Evolutionary conservation across 2,888 invertebrate species (phyloP), one percentile per base, ranked within the genome.

Genomic region (Parochlus steinenii): DNA sequence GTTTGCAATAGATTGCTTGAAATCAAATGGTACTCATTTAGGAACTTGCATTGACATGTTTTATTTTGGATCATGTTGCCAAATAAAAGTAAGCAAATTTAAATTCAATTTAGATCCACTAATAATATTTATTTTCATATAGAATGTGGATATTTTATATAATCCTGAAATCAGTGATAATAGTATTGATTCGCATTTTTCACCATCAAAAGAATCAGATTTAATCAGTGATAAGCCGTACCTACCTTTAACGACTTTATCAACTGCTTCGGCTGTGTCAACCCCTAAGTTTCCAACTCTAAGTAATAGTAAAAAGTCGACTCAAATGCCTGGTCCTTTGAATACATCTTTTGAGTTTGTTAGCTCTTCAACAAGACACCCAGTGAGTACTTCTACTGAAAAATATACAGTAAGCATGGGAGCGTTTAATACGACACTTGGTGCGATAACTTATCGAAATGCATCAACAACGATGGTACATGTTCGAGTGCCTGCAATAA

Each of bases 21-120:
- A 86, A 63, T 72, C 80, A 40, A 89, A 89, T 53, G 90, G 90
- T 26, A 80, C 86, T 1, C 89, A 90, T 49, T 62, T 90, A 44
- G 89, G 87, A 19, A 87, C 87, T 2, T 90, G 90, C 56, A 85
- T 89, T 49, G 89, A 90, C 58, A 72, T 86, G 43, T 89, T 89
- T 56, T 89, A 87, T 61, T 89, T 89, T 53, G 89, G 89, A 36
- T 87, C 87, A 20, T 90, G 90, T 53, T 90, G 90, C 53, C 80
- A 78, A 48, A 65, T 87, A 38, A 72, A 73, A 43, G 59, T 57
- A 43, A 47, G 46, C 43, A 14, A 19, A 20, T 15, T 38, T n/a
- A n/a, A 20, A 31, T 5, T 20, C 10, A 28, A 15, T 10, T 7
- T 11, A 25, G 12, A 12, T 27, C 16, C 10, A 3, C 5, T 15